phyloP scores from a whole-genome alignment of 2,113 vertebrate genomes.

The Onychostoma macrolepis region DNA sequence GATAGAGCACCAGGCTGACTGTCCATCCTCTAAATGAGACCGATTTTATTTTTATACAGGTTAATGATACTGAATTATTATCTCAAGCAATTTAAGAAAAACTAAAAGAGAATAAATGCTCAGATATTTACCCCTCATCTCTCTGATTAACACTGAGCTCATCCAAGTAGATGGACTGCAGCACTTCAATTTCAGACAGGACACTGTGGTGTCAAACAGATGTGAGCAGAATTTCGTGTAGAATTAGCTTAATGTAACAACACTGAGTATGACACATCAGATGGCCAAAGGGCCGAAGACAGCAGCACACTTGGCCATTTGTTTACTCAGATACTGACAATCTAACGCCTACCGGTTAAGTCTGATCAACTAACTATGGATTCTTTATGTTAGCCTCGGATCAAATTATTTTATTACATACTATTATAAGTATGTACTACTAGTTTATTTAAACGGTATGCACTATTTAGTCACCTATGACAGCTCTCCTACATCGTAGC shows the following conservation, averaged over 20 bases:
- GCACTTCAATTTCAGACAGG: conserved; percentile 88
- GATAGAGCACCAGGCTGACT: conserved; percentile 86
- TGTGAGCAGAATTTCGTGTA: not conserved
- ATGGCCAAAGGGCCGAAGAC: not conserved
- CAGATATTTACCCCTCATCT: conserved; percentile 74
- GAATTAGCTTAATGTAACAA: not conserved
- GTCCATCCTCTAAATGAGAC: conserved; percentile 78
- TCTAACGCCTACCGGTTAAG: not conserved
- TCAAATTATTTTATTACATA: not conserved
- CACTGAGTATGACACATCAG: not conserved
- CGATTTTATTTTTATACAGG: not conserved
- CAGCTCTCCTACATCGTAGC: not conserved
- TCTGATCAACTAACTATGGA: not conserved
- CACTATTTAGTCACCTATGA: not conserved
- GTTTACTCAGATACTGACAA: not conserved
- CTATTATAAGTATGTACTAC: no score
- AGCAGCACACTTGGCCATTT: not conserved
- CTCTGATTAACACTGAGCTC: conserved; percentile 81
- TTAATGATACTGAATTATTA: not conserved
- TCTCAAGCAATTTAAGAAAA: not conserved
- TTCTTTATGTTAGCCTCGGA: not conserved
- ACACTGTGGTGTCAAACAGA: conserved; percentile 72
- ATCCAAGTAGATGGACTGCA: conserved; percentile 94
- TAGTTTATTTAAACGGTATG: not conserved
- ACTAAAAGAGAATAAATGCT: not conserved